Evolutionary conservation across 2,113 vertebrate genomes (phyloP).

Genomic region (Bambusicola thoracicus): DNA sequence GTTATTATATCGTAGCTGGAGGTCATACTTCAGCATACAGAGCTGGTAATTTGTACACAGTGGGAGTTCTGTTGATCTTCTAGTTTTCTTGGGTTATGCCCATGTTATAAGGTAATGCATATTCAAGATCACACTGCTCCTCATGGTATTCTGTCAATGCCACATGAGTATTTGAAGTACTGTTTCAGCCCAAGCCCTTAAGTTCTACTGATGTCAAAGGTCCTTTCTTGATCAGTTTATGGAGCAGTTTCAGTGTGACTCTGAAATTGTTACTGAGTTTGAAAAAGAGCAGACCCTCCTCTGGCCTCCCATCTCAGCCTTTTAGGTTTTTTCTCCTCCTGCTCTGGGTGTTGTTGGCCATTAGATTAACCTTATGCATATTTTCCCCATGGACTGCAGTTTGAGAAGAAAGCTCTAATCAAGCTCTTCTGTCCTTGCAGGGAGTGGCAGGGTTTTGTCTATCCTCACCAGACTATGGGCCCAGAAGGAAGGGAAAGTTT

Average conservation of each 20-base stretch:
- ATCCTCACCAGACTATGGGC: neutral
- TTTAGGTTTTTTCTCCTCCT: neutral
- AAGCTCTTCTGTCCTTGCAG: neutral
- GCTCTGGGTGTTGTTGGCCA: neutral
- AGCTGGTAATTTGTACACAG: slow-evolving; percentile 41
- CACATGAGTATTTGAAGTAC: neutral
- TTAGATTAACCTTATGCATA: neutral
- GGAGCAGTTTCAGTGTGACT: neutral
- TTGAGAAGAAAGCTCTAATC: neutral
- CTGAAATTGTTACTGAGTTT: neutral
- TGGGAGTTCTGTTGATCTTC: neutral
- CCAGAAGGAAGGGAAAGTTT: neutral
- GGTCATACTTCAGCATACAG: slow-evolving; percentile 38
- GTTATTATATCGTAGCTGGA: slow-evolving; percentile 57
- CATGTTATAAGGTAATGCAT: neutral
- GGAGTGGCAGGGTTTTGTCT: neutral
- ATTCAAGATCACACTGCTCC: neutral
- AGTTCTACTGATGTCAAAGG: neutral
- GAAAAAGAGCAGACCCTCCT: neutral
- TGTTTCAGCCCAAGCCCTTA: neutral
- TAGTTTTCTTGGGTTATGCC: slow-evolving; percentile 11
- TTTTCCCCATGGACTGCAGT: neutral
- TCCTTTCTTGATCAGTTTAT: neutral
- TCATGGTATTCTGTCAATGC: neutral
- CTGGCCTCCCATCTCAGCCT: neutral